Conservation (phyloP, 2,113 vertebrate species). For the Pterocles burchelli region DNA sequence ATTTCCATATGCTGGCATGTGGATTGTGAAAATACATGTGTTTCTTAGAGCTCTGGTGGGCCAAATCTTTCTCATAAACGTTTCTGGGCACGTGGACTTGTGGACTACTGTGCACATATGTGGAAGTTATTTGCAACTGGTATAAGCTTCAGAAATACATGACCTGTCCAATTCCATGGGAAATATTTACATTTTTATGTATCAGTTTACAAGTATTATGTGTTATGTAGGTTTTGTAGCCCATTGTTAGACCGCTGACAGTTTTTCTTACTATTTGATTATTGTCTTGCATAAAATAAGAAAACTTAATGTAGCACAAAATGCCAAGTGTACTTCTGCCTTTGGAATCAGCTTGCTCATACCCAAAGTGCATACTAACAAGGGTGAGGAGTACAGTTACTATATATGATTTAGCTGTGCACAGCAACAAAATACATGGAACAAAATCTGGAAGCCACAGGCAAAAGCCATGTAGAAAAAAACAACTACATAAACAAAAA, state of each 20-base stretch:
- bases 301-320: conserved; percentile 30
- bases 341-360: conserved; percentile 34
- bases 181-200: conserved; percentile 65
- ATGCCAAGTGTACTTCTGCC: conserved; percentile 23
- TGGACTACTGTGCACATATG: conserved; percentile 14
- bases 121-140: conserved; percentile 41
- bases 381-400: background rate
- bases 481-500: too few species aligned
- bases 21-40: conserved; percentile 58
- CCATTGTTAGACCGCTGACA: conserved; percentile 35
- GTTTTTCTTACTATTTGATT: conserved; percentile 59
- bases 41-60: conserved; percentile 27
- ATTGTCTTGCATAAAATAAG: conserved; percentile 24
- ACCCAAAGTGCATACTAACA: background rate
- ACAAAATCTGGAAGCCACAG: background rate
- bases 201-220: conserved; percentile 46
- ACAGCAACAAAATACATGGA: background rate
- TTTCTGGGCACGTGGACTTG: conserved; percentile 48
- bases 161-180: conserved; percentile 8
- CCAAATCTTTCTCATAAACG: conserved; percentile 21
- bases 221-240: conserved; percentile 64
- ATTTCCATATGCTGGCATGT: conserved; percentile 79
- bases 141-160: conserved; percentile 14
- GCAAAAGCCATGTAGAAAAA: background rate
- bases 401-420: background rate